Percentiles rank a stretch among this genome's conserved stretches.
These are phyloP conservation scores for Candoia aspera DNA, from an alignment of 2,113 vertebrate species.

Conservation along the genomic window DNA sequence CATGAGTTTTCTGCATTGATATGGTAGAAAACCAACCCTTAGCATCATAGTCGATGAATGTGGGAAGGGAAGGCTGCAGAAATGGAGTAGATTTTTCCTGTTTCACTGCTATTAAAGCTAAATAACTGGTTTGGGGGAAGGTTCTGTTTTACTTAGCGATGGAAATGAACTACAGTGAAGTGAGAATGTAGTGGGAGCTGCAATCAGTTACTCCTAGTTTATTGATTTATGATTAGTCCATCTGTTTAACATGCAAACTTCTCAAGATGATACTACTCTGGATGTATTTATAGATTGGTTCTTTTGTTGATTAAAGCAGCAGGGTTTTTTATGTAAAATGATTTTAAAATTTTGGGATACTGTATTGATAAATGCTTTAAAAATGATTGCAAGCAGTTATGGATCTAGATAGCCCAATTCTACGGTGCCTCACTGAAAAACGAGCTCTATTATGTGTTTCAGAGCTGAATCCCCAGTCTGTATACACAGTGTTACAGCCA, in stretches of 20 bases:
- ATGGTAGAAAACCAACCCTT: not conserved
- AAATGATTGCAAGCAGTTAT: not conserved
- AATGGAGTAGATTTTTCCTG: not conserved
- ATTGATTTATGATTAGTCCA: not conserved
- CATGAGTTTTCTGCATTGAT: not conserved
- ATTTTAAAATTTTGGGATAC: not conserved
- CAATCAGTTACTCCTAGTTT: not conserved
- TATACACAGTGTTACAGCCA: not conserved
- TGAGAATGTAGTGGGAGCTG: not conserved
- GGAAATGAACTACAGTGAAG: not conserved
- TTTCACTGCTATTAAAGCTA: not conserved
- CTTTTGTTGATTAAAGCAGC: not conserved
- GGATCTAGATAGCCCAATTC: too few relatives aligned
- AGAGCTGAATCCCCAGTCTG: not conserved
- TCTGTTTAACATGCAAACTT: not conserved
- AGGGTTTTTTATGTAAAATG: not conserved
- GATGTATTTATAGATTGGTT: not conserved
- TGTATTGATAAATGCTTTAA: not conserved
- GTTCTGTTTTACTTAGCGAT: not conserved
- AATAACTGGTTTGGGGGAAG: not conserved
- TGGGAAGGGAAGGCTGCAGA: not conserved
- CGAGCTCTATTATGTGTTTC: not conserved
- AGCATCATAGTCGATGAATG: not conserved
- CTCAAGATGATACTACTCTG: not conserved
- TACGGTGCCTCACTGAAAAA: not conserved